phyloP scores from a whole-genome alignment of 2,797 vertebrate genomes.

The Tenualosa ilisha region DNA sequence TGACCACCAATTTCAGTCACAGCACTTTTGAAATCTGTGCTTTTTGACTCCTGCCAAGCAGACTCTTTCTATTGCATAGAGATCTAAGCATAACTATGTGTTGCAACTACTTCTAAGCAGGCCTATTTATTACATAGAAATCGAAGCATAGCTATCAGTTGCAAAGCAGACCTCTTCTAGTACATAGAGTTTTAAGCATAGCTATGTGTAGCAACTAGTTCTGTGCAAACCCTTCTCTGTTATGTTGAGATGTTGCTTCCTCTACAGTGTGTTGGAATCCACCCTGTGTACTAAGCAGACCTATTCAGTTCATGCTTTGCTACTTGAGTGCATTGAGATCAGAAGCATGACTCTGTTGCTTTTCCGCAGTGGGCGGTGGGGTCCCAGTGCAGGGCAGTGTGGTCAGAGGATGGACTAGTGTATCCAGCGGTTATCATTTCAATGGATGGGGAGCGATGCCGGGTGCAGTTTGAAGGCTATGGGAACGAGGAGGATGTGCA shows the following conservation, averaged over 20 bases:
- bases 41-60: too few species aligned
- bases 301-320: too few species aligned
- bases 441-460: slow-evolving; percentile 59
- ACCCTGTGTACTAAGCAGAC: background rate
- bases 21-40: too few species aligned
- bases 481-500: slow-evolving; percentile 67
- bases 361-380: slow-evolving; percentile 59
- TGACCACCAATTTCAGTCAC: background rate
- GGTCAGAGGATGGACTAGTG: slow-evolving; percentile 61
- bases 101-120: background rate
- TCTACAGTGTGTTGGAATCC: background rate
- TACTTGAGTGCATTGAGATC: too few species aligned
- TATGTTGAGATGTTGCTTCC: background rate
- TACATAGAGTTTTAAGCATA: too few species aligned
- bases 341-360: background rate
- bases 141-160: too few species aligned
- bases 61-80: too few species aligned
- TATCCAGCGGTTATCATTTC: slow-evolving; percentile 65
- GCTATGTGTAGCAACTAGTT: too few species aligned
- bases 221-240: background rate
- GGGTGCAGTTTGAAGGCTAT: slow-evolving; percentile 61
- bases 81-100: too few species aligned
- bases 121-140: background rate
- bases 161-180: too few species aligned
- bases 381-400: slow-evolving; percentile 59